A percentile compares a stretch with the other conserved stretches of the same genome.
Conservation (phyloP, 2,113 vertebrate genomes). For the Phylloscopus trochiloides region DNA sequence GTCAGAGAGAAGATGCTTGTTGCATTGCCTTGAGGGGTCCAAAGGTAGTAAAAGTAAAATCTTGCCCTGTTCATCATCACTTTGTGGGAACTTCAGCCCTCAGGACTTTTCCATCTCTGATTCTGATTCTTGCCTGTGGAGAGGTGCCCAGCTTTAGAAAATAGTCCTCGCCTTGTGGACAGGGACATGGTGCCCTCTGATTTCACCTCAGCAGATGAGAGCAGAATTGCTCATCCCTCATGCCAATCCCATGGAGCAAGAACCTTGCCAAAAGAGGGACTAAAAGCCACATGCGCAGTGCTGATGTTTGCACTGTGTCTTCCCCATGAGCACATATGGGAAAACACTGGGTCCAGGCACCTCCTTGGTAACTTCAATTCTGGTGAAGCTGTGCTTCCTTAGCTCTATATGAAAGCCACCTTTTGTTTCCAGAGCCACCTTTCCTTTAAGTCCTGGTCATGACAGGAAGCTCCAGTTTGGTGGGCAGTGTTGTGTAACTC, state of each 20-base stretch:
- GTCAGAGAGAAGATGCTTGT: not conserved
- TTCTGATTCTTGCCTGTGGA: not conserved
- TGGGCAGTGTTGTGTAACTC: not conserved
- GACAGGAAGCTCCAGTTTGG: not conserved
- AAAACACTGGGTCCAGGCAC: not conserved
- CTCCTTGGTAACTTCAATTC: not conserved
- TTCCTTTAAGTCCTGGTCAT: not conserved
- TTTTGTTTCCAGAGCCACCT: not conserved
- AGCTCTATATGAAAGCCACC: not conserved
- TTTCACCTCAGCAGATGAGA: not conserved
- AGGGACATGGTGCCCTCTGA: not conserved
- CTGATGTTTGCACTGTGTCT: not conserved
- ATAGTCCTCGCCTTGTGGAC: not conserved
- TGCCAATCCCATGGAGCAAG: not conserved
- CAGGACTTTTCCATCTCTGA: not conserved
- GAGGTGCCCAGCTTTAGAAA: not conserved
- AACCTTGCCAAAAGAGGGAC: not conserved
- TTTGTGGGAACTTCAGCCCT: not conserved
- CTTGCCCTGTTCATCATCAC: not conserved
- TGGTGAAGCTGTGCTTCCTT: not conserved
- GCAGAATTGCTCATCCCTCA: fast-evolving
- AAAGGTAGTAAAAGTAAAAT: not conserved
- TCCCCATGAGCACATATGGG: not conserved
- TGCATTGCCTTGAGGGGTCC: not conserved
- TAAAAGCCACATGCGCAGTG: not conserved